Evolutionary conservation across 2,888 invertebrate genomes (phyloP), one percentile per base, ranked within the genome.

Genomic region (Monopis laevigella): DNA sequence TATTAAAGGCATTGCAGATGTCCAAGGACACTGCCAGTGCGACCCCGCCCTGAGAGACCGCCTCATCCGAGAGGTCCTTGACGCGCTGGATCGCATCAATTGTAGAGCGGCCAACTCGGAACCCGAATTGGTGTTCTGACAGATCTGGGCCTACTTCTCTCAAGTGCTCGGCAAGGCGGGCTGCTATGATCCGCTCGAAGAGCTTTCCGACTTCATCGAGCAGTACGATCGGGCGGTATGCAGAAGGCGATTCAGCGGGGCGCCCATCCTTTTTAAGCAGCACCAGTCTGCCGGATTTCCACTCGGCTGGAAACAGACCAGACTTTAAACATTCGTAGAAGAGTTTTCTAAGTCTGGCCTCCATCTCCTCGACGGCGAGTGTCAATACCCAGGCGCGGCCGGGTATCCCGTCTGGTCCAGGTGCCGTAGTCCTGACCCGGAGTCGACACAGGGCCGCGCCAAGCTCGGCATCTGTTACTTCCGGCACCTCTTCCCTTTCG

Each of bases 1-100:
- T 36, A 13, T 53, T 52, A 11, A 53, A 55, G 1, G 51, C 50
- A 21, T 53, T 53, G 27, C 45, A 43, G 3, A 52, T 52, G 14
- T 52, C 52, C 0, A 52, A 10, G 1, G 47, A 48, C 2, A 51
- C 44, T 12, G 48, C 51, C 38, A 52, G 7, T 3, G 45, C 39
- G n/a, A 45, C 47, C 10, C 42, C 46, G 1, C 50, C 50, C 13
- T 10, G 32, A 8, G 28, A 27, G 3, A 39, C 17, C 16, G 28
- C 27, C 27, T 39, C 10, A 8, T 26, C 17, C 21, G 10, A 17
- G 7, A 21, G 24, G 2, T 2, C 10, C 16, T 12, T 16, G 27
- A 39, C 39, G 17, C 14, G 14, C 10, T n/a, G 13, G 16, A 39
- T 39, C 14, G 39, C 39, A 5, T 39, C 27, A 2, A 39, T 11